Evolutionary conservation across 2,888 invertebrate species (phyloP), one percentile per base, ranked within the genome.

Genomic region (Tachina lurida): DNA sequence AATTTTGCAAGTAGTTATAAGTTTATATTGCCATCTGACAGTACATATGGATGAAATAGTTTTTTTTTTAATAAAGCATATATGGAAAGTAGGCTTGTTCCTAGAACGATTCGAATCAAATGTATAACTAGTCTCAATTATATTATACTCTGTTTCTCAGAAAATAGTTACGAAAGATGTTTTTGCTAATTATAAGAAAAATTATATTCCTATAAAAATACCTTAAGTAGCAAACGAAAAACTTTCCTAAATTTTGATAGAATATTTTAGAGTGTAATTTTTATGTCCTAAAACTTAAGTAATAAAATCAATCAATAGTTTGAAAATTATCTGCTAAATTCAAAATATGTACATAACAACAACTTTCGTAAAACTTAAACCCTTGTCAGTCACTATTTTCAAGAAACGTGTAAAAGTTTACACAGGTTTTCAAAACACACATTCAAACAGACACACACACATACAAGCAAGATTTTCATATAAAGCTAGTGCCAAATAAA

Each of bases 301-400:
- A 49, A 73, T 80, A 49, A 80, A 54, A 70, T 47, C 41, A 82
- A 76, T 70, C 76, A 76, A 70, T 82, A 70, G 22, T 49, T 22
- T 13, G 10, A 31, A 76, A 76, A 63, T 52, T 5, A 13, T 45
- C 19, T 39, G 17, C 1, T 3, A 15, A 15, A 74, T 54, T n/a
- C 10, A 58, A 17, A 52, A 52, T 47, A 5, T 15, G n/a, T n/a
- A n/a, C n/a, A 47, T 52, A n/a, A 49, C 31, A 70, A 49, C 13
- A 70, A 63, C 43, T 71, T 77, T 43, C 65, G 58, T 73, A 45
- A 45, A 60, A 71, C 60, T 52, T 84, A 83, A 85, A 84, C 91
- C 91, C 91, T 89, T 88, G 88, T 91, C 91, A 91, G 90, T 90
- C 90, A 90, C 89, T 84, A 65, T 68, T 75, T 47, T 56, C 75